Percentiles rank a stretch among this genome's conserved stretches.
Conservation (phyloP, 2,888 invertebrate species). For the Caenorhabditis virilis region DNA sequence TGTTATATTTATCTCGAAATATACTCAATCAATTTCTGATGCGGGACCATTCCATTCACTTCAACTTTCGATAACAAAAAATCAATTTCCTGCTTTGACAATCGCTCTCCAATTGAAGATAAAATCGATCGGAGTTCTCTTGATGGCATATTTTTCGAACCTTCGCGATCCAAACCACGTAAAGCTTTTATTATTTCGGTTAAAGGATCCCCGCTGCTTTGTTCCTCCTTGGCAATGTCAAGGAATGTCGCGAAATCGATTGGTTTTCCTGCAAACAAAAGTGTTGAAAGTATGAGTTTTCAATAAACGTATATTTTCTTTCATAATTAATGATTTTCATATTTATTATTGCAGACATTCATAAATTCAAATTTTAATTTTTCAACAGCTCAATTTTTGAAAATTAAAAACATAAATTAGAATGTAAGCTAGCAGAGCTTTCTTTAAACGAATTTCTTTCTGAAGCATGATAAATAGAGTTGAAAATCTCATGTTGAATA, state of each 20-base stretch:
- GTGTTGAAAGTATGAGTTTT: neutral
- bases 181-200: slow-evolving; percentile 50
- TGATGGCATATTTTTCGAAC: slow-evolving; percentile 33
- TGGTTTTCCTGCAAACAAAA: slow-evolving; percentile 31
- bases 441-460: no score
- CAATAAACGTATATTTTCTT: neutral
- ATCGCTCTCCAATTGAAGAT: slow-evolving; percentile 39
- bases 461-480: no score
- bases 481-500: no score
- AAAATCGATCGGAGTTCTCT: slow-evolving; percentile 39
- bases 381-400: no score
- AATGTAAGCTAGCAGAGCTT: no score
- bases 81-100: slow-evolving; percentile 46
- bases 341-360: neutral
- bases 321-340: neutral
- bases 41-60: slow-evolving; percentile 48
- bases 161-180: slow-evolving; percentile 40
- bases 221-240: slow-evolving; percentile 43
- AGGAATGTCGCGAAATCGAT: slow-evolving; percentile 48
- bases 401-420: no score
- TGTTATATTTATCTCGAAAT: slow-evolving; percentile 33
- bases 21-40: slow-evolving; percentile 49
- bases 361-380: no score
- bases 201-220: slow-evolving; percentile 40
- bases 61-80: slow-evolving; percentile 34